Conservation (phyloP, 1,140 invertebrate species). For the Hestina assimilis region DNA sequence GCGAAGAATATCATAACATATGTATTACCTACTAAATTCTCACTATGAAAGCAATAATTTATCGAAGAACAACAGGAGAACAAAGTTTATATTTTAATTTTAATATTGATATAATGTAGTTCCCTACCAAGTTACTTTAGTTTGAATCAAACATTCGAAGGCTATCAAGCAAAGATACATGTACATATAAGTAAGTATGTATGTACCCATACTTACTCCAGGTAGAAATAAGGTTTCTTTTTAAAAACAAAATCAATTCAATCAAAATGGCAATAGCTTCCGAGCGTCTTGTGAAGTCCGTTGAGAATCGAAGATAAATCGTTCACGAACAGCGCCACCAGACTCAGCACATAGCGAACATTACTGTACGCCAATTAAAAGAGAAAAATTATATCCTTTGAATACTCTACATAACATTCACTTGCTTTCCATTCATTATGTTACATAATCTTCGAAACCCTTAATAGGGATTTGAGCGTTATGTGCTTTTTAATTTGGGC, state of each 20-base stretch:
- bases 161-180: too few relatives aligned
- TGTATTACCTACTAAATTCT: too few relatives aligned
- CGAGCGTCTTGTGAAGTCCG: conserved; percentile 3
- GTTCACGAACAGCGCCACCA: neutral
- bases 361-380: conserved; percentile 30
- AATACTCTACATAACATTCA: conserved; percentile 19
- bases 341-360: conserved; percentile 9
- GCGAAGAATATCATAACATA: too few relatives aligned
- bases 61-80: too few relatives aligned
- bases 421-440: conserved; percentile 15
- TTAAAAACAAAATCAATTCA: conserved; percentile 2
- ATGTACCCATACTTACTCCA: too few relatives aligned
- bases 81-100: too few relatives aligned
- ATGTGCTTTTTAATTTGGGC: neutral
- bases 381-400: conserved; percentile 29
- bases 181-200: too few relatives aligned
- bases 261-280: conserved; percentile 4
- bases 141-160: too few relatives aligned
- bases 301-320: conserved; percentile 8
- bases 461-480: conserved; percentile 5
- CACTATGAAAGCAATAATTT: too few relatives aligned
- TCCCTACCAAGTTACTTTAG: too few relatives aligned
- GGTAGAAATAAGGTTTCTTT: neutral
- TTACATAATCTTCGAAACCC: conserved; percentile 11
- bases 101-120: too few relatives aligned